Base-by-base conservation (phyloP, 2,797 vertebrate species). In the Acropternis orthonyx region DNA sequence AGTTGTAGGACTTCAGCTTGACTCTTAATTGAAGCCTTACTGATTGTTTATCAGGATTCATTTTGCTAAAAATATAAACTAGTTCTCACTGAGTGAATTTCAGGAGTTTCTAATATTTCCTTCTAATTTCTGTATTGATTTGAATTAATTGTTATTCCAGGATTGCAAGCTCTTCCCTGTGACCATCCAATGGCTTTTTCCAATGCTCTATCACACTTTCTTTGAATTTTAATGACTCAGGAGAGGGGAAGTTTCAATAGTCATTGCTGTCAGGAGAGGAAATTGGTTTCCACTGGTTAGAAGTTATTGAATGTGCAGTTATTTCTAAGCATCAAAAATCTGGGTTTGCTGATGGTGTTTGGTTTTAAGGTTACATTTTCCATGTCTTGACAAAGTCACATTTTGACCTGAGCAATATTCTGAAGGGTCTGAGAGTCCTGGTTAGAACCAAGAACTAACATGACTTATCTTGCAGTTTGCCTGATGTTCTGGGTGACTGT, bases 101-200 rank as follows among this genome's bases (percentile, higher is more conserved):
- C 92, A 95, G 71, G 91, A 77, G 6, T 94, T 96, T 93, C 87
- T 97, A 93, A 96, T 96, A 74, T 84, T 92, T 95, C 85, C 58
- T 65, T 93, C 86, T 83, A 92, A 96, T 97, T 97, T 86, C 66
- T 93, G 17, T 85, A 97, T 96, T 97, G 95, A 97, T 97, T 96
- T 85, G 59, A 93, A 95, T 92, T 96, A 97, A 97, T 96, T 94
- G 62, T 93, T 92, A 97, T 97, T 97, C 92, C 88, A 73, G 89
- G 83, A 74, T 95, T 84, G 75, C 80, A 94, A n/a, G n/a, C 66
- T 96, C 84, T 87, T 97, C 75, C 44, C 85, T 61, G 6, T 85
- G 73, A 95, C 81, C 27, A 41, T 72, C 80, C 95, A 96, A 96
- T 95, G 90, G 95, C 83, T 96, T 97, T 75, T 85, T 78, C 59